Base-by-base conservation (phyloP, 1,140 invertebrate species). In the Anastrepha obliqua region DNA sequence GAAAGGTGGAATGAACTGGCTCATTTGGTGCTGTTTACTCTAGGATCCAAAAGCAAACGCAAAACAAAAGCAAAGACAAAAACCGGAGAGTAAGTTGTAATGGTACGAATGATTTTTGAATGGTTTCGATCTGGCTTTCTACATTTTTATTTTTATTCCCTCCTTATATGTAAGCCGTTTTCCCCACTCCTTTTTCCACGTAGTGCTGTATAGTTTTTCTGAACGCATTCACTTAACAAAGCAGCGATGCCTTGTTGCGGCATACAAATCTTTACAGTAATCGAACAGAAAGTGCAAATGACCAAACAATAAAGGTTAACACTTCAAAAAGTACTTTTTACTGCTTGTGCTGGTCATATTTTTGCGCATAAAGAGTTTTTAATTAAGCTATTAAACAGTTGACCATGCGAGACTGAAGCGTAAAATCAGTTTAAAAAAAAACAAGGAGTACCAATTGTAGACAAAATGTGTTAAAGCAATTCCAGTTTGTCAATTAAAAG, bases 1-100 rank as follows among this genome's bases (percentile, higher is more conserved):
- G 9, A 9, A 81, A 81, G n/a, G 74, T 81, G 74, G 74, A 81
- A 55, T 81, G 74, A 81, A 81, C n/a, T 15, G 44, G 7, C 6
- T 81, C 44, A 47, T 81, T 0, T 81, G 8, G 17, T 55, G 47
- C n/a, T 81, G 47, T 55, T 47, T n/a, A 74, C 17, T 55, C 3
- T 7, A 44, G 44, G 74, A 81, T 9, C 17, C 74, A 81, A 55
- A 74, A 58, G 44, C 17, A 51, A 42, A 55, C 4, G 17, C 20
- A 29, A 13, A 17, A 20, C 20, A 47, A 58, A 81, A 55, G 20
- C 20, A 42, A 81, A 81, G 51, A 51, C 44, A 55, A 20, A 81
- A 55, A 20, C 5, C 17, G 47, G 42, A 2, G 2, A 39, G n/a
- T 67, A 9, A 39, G 2, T 67, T 5, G 29, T 3, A 55, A 11